Evolutionary conservation across 2,113 vertebrate species (phyloP).

Genomic region (Tauraco erythrolophus): DNA sequence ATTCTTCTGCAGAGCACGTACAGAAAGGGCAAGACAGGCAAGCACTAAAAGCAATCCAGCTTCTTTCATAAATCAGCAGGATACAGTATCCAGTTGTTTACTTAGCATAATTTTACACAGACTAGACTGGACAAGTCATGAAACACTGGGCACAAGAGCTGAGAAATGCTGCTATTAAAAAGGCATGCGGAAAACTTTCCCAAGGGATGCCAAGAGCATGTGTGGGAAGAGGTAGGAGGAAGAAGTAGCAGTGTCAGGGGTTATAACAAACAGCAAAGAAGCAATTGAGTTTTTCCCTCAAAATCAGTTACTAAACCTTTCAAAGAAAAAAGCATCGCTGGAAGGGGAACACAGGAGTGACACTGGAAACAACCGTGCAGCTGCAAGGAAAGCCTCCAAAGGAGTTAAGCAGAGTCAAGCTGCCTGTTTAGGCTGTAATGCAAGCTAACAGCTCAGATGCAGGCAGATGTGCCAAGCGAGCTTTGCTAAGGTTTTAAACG

Average conservation of each 20-base stretch:
- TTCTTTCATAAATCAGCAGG: constrained; percentile 51
- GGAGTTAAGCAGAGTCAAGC: background rate
- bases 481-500: background rate
- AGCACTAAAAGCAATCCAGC: constrained; percentile 11
- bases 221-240: constrained; percentile 62
- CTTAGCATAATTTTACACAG: constrained; percentile 61
- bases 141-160: constrained; percentile 63
- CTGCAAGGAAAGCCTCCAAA: constrained; percentile 14
- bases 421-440: background rate
- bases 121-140: constrained; percentile 67
- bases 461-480: constrained; percentile 1
- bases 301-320: constrained; percentile 10
- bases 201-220: constrained; percentile 42
- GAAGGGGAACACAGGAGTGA: constrained; percentile 15
- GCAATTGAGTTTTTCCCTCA: background rate
- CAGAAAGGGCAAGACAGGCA: background rate
- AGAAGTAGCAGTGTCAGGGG: constrained; percentile 30
- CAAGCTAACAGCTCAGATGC: background rate
- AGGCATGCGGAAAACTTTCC: constrained; percentile 55
- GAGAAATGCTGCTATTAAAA: constrained; percentile 57
- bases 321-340: constrained; percentile 9
- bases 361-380: background rate
- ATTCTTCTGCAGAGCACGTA: constrained; percentile 8
- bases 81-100: constrained; percentile 62
- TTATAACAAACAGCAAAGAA: constrained; percentile 28